Evolutionary conservation across 2,113 vertebrate genomes (phyloP), one percentile per base, ranked within the genome.

Genomic region (Sula dactylatra): DNA sequence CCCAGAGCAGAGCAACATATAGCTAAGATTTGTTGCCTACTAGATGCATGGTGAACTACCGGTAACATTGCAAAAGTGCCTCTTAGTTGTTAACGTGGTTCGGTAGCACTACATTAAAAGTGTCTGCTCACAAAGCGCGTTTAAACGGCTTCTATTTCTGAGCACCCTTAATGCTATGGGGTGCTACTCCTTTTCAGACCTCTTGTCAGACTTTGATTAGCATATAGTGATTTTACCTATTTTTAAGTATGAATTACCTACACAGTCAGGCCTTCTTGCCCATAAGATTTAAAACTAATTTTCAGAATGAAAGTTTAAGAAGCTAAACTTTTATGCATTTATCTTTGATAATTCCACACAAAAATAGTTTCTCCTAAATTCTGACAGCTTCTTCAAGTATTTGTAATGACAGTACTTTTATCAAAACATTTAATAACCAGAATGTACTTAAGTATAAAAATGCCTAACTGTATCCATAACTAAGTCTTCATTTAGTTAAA

Each of bases 381-480:
- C 34, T 82, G 47, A 49, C 14, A 25, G 16, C 32, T 93, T 62
- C 55, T 82, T 84, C 81, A 49, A 44, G 38, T 31, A 78, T 40
- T 72, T 95, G 29, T 40, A 47, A 76, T 83, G 82, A 34, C 0
- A 3, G 10, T 17, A 85, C 34, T 47, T 56, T 26, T 59, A 83
- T 22, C 45, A 82, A 85, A 78, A 32, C 77, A 76, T 49, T 40
- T 36, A 47, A 86, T 91, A 78, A 22, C 1, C 27, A 58, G 56
- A 81, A 82, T 74, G 61, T 15, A 74, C 56, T 82, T 69, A 32
- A 67, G 70, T 84, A 45, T 27, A 83, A 94, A 70, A 95, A 69
- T 38, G 15, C 49, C 31, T 70, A 74, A 84, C 67, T 92, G 36
- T n/a, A 92, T 64, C 90, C 84, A 66, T 94, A 96, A 88, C 55